These are phyloP conservation scores for Zhengitettix transpicula DNA, from an alignment of 2,888 invertebrate genomes.

Conservation along the genomic window DNA sequence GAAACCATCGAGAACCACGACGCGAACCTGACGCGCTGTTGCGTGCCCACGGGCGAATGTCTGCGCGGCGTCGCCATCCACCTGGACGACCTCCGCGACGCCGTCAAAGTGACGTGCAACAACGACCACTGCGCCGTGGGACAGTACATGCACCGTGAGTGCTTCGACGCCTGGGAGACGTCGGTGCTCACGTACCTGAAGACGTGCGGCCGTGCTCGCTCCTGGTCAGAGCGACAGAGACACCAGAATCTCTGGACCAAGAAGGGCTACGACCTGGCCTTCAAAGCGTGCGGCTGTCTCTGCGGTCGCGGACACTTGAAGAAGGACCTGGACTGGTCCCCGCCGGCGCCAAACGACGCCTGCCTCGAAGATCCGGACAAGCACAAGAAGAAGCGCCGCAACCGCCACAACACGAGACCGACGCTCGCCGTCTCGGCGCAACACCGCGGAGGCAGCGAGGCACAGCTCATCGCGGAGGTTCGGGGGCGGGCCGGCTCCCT, in stretches of 20 bases:
- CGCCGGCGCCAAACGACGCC: slow-evolving; percentile 40
- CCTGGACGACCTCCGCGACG: slow-evolving; percentile 56
- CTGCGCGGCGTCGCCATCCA: slow-evolving; percentile 43
- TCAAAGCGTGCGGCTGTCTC: slow-evolving; percentile 86
- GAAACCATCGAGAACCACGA: slow-evolving; percentile 21
- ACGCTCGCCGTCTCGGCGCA: slow-evolving; percentile 37
- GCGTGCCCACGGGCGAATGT: slow-evolving; percentile 68
- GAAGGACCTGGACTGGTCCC: slow-evolving; percentile 86
- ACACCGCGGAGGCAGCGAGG: slow-evolving; percentile 4
- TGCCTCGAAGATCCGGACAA: slow-evolving; percentile 33
- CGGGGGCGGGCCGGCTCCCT: slow-evolving; percentile 48
- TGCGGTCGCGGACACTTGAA: slow-evolving; percentile 85
- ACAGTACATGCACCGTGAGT: slow-evolving; percentile 89
- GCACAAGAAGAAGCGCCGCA: slow-evolving; percentile 51
- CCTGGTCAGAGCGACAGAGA: slow-evolving; percentile 89
- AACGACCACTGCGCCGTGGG: slow-evolving; percentile 81
- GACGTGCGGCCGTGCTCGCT: slow-evolving; percentile 77
- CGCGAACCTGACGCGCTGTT: slow-evolving; percentile 48
- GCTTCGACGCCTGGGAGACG: slow-evolving; percentile 89
- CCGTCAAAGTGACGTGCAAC: slow-evolving; percentile 82
- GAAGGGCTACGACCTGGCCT: slow-evolving; percentile 91
- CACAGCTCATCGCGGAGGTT: neutral
- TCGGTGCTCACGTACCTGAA: slow-evolving; percentile 75
- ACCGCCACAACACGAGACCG: slow-evolving; percentile 46
- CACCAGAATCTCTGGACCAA: slow-evolving; percentile 95